Evolutionary conservation across 2,888 invertebrate species (phyloP).

Genomic region (Eristalis intricaria): DNA sequence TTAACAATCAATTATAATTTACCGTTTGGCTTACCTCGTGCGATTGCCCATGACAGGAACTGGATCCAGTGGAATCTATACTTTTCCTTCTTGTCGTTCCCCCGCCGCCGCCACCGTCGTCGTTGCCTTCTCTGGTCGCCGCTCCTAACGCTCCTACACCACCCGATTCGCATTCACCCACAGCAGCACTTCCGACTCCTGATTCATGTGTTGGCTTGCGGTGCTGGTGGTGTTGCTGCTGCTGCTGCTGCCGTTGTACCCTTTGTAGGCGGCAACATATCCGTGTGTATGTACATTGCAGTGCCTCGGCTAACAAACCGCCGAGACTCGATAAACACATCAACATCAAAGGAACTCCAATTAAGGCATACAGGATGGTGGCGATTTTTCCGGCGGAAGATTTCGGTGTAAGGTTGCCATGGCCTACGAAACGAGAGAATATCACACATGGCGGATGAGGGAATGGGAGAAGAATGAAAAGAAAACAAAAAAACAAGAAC

Average conservation of each 20-base stretch:
- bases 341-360: conserved; percentile 93
- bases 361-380: conserved; percentile 92
- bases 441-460: neutral
- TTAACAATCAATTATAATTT: conserved; percentile 66
- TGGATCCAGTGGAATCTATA: conserved; percentile 51
- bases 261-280: conserved; percentile 77
- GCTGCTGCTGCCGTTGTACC: conserved; percentile 47
- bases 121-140: conserved; percentile 16
- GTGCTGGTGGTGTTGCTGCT: conserved; percentile 10
- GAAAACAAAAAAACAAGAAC: conserved; percentile 31
- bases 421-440: conserved; percentile 83
- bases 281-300: conserved; percentile 84
- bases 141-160: neutral
- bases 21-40: conserved; percentile 73
- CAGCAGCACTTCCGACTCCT: conserved; percentile 26
- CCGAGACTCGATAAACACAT: conserved; percentile 93
- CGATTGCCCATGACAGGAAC: conserved; percentile 72
- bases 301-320: conserved; percentile 89
- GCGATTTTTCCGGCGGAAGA: conserved; percentile 91
- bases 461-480: conserved; percentile 1
- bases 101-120: neutral
- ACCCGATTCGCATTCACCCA: neutral
- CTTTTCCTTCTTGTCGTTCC: conserved; percentile 40
- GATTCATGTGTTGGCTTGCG: neutral
- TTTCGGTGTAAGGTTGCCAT: conserved; percentile 92